Base-by-base conservation (phyloP, 2,888 invertebrate species). In the Hirtodrosophila trivittata region DNA sequence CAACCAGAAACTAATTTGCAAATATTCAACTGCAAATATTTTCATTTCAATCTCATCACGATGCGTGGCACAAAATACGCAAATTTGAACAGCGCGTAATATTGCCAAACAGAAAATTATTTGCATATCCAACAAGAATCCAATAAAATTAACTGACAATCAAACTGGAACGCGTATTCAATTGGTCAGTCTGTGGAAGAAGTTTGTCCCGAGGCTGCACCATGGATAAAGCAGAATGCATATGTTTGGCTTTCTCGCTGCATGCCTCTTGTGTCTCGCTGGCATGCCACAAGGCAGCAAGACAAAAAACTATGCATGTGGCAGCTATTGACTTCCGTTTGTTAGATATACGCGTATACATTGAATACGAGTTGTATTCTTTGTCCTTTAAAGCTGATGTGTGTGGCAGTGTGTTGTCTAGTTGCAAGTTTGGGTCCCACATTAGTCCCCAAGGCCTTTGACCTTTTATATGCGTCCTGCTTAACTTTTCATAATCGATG, bases 401-500 rank as follows among this genome's bases (percentile, higher is more conserved):
- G 26, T 10, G 18, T 14, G 21, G n/a, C 2, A 18, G 9, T 26
- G 13, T 10, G 28, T 33, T 16, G 13, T 8, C 30, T n/a, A 16
- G 30, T 8, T 8, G 1, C 39, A 30, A 7, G 13, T 7, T 35
- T 35, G 41, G 16, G 55, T 30, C 35, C 49, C 18, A 30, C 46
- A 43, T 62, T 42, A 45, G 21, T 54, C 33, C 66, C 71, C 60
- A 30, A 35, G 72, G 59, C 56, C 58, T 59, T 70, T 73, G 73
- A 75, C 85, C 85, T 70, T 77, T 70, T 63, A 37, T 47, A 16
- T 56, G 49, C 56, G 52, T 1, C 74, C 58, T 63, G 66, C 59
- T 70, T 73, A 68, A 77, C 64, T 81, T 81, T 81, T 77, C 78
- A 82, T 84, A 84, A 81, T 81, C 80, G 85, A 81, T 81, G 82